Conservation (phyloP, 2,797 vertebrate genomes). For the Thunnus albacares region DNA sequence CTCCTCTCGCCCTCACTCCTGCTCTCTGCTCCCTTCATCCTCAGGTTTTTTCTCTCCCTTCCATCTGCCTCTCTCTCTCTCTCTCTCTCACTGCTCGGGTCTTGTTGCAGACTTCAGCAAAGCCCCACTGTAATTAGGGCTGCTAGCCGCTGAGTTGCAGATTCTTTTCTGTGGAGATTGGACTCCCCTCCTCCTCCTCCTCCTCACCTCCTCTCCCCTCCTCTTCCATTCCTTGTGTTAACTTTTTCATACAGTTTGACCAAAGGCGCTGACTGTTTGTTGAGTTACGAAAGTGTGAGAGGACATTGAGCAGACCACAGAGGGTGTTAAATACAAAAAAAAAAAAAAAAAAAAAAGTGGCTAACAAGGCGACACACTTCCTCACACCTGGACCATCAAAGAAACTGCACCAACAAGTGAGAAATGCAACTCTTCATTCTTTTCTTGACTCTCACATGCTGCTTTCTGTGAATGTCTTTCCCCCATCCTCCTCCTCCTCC, state of each 20-base stretch:
- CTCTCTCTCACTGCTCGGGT: constrained; percentile 55
- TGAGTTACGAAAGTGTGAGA: constrained; percentile 35
- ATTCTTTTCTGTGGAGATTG: constrained; percentile 83
- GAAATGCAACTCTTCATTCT: constrained; percentile 48
- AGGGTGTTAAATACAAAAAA: constrained; percentile 14
- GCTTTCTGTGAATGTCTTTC: constrained; percentile 54
- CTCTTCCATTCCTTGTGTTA: constrained; percentile 31
- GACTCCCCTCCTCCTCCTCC: constrained; percentile 52
- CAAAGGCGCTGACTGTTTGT: constrained; percentile 60
- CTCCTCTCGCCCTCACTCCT: constrained; percentile 33
- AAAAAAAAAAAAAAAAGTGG: constrained; percentile 5
- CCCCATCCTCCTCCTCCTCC: constrained; percentile 17
- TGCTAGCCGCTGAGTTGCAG: constrained; percentile 86
- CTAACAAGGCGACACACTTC: constrained; percentile 13
- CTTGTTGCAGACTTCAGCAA: constrained; percentile 88
- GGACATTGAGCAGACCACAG: constrained; percentile 29
- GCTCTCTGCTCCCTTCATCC: constrained; percentile 30
- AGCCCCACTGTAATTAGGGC: constrained; percentile 87
- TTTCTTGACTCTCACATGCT: constrained; percentile 50
- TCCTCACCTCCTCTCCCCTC: constrained; percentile 19
- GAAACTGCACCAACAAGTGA: constrained; percentile 38
- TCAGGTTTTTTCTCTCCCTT: constrained; percentile 12
- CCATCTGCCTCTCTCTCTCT: constrained; percentile 32
- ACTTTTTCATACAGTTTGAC: constrained; percentile 68
- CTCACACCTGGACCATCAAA: constrained; percentile 68